Conservation (phyloP, 1,140 invertebrate genomes). For the Pseudomyrmex cubaensis region DNA sequence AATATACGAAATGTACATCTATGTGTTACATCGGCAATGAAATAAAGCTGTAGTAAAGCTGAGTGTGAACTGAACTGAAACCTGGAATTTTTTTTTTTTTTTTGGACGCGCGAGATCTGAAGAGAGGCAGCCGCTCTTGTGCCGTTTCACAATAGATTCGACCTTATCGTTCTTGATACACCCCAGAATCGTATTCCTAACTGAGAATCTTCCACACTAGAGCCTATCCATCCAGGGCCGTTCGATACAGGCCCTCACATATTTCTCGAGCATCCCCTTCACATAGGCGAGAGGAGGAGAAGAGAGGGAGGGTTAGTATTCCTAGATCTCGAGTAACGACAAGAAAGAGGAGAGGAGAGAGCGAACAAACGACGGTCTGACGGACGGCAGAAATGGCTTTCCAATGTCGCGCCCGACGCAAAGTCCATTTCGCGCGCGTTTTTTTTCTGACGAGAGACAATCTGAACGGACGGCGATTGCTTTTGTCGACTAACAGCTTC, state of each 20-base stretch:
- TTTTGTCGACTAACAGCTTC: constrained; percentile 36
- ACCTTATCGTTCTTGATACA: constrained; percentile 12
- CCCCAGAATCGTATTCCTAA: constrained; percentile 2
- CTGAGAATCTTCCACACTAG: neutral
- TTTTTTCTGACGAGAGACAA: constrained; percentile 57
- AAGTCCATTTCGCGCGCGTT: constrained; percentile 57
- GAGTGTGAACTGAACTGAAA: too few relatives aligned
- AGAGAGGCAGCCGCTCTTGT: neutral
- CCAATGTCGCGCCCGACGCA: constrained; percentile 56
- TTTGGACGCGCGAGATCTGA: neutral
- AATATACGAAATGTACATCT: too few relatives aligned
- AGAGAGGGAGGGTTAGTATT: constrained; percentile 20
- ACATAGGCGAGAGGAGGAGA: constrained; percentile 38
- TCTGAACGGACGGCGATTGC: constrained; percentile 36
- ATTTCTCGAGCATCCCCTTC: constrained; percentile 49
- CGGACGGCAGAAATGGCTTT: constrained; percentile 68
- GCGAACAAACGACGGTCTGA: constrained; percentile 61
- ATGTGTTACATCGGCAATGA: neutral
- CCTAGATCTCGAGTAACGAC: constrained; percentile 35
- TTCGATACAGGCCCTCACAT: neutral
- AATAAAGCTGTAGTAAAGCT: neutral
- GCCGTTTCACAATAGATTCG: constrained; percentile 10
- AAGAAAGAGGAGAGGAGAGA: constrained; percentile 39
- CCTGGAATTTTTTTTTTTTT: neutral
- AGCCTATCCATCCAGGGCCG: neutral